These are phyloP conservation scores for Sus scrofa DNA, from an alignment of 2,113 vertebrate species.

Conservation along the genomic window T2T-Sscrofa CM000820.6:93508001-93508500, in stretches of 20 bases:
- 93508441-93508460: too few relatives aligned
- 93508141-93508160: background rate
- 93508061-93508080: background rate
- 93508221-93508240: background rate
- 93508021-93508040: too few relatives aligned
- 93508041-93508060: too few relatives aligned
- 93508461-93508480: too few relatives aligned
- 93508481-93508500: too few relatives aligned
- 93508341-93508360: background rate
- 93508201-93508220: background rate
- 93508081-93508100: background rate
- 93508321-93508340: background rate
- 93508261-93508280: background rate
- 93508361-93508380: background rate
- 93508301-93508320: background rate
- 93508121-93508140: background rate
- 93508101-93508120: background rate
- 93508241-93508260: constrained; percentile 5
- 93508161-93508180: background rate
- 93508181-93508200: background rate
- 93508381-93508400: background rate
- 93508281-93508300: background rate
- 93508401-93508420: background rate
- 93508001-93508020: too few relatives aligned
- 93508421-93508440: too few relatives aligned